These are phyloP conservation scores for Atta texana DNA, from an alignment of 1,140 invertebrate genomes.

Conservation along the genomic window DNA sequence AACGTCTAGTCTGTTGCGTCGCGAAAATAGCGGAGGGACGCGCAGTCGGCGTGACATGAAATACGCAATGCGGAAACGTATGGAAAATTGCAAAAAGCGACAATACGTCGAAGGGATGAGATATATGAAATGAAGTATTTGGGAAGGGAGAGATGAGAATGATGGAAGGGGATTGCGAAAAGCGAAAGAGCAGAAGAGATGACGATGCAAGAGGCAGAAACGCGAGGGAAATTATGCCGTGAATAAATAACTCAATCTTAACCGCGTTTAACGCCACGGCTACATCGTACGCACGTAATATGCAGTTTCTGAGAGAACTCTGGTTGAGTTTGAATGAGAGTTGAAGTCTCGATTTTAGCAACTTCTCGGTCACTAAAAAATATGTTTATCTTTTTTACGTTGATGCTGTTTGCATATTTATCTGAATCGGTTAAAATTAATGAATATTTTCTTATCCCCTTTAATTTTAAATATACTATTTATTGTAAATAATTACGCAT, in stretches of 20 bases:
- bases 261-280: constrained; percentile 29
- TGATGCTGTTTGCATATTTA: constrained; percentile 2
- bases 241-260: constrained; percentile 60
- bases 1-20: constrained; percentile 46
- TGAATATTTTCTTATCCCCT: not conserved
- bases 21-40: constrained; percentile 48
- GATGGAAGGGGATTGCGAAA: not conserved
- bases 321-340: constrained; percentile 30
- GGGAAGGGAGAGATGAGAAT: constrained; percentile 43
- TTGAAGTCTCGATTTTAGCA: constrained; percentile 42
- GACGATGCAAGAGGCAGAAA: not conserved
- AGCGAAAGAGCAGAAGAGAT: not conserved
- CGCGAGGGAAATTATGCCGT: constrained; percentile 37
- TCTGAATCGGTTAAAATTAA: not conserved
- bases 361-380: not conserved
- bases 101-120: constrained; percentile 59
- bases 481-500: not conserved
- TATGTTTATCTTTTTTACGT: constrained; percentile 17
- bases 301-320: constrained; percentile 44
- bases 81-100: constrained; percentile 63
- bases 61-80: constrained; percentile 55
- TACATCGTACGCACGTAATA: constrained; percentile 29
- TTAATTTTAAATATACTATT: not conserved
- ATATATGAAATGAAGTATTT: constrained; percentile 59
- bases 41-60: constrained; percentile 48